Evolutionary conservation across 1,140 invertebrate genomes (phyloP).

Genomic region (Plutomurus gul): DNA sequence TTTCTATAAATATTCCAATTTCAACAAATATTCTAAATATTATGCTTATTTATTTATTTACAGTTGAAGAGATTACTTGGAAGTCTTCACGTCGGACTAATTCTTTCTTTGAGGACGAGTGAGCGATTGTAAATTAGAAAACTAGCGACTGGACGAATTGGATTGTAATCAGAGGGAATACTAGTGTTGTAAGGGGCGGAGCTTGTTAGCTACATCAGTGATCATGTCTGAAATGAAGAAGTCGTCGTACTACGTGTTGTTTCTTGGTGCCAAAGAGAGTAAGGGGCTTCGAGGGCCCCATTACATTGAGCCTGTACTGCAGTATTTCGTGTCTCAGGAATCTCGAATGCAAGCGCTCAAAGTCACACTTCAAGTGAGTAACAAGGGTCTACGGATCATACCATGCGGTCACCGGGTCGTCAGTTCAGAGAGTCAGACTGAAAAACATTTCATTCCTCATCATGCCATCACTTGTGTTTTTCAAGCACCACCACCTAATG

Average conservation of each 20-base stretch:
- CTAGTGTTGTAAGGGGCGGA: not conserved
- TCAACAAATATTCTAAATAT: too few species aligned
- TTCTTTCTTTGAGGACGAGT: too few species aligned
- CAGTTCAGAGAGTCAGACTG: conserved; percentile 58
- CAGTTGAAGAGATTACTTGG: too few species aligned
- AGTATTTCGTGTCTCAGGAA: conserved; percentile 80
- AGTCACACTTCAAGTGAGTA: conserved; percentile 79
- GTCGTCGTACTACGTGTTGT: conserved; percentile 97
- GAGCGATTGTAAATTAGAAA: too few species aligned
- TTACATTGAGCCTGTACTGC: conserved; percentile 80
- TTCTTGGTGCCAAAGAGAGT: conserved; percentile 92
- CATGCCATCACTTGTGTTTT: conserved; percentile 86
- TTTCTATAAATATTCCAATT: too few species aligned
- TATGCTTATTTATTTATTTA: too few species aligned
- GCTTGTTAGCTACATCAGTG: not conserved
- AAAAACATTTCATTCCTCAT: conserved; percentile 94
- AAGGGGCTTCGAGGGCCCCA: conserved; percentile 81
- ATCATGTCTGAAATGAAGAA: conserved; percentile 77
- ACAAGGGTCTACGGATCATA: conserved; percentile 91
- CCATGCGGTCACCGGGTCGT: conserved; percentile 62
- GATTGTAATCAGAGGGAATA: not conserved
- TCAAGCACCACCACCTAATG: conserved; percentile 66
- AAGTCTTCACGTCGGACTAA: too few species aligned
- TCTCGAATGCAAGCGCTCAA: conserved; percentile 85
- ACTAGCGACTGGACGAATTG: too few species aligned